Evolutionary conservation across 2,797 vertebrate genomes (phyloP), one percentile per base, ranked within the genome.

Genomic region (Aplochiton taeniatus): DNA sequence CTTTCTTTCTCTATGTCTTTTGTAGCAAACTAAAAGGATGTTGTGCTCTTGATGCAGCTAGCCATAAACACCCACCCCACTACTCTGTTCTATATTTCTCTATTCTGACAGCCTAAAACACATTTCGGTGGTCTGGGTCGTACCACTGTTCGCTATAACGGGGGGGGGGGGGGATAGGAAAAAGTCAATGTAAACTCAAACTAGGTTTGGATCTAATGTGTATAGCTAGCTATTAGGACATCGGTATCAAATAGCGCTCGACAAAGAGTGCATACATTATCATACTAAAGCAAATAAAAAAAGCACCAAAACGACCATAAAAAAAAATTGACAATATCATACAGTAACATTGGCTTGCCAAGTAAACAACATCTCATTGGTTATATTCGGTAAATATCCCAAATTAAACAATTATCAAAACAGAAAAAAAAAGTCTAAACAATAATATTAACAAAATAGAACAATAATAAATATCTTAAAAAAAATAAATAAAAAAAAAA

Each of bases 181-280:
- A 77, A 72, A 76, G 72, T 78, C 81, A 80, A 80, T 88, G 85
- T 85, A 81, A 89, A 87, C 81, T 82, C 72, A 81, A 82, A 42
- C 87, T 87, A 88, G 77, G 58, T 79, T 82, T 79, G 76, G 76
- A 70, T 83, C 87, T 87, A 91, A 79, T 70, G 46, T 84, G 87
- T 83, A 87, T 85, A 77, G 89, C 83, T 85, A 89, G 75, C 88
- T 82, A 89, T 71, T 82, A 65, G 72, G 87, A 91, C 88, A 88
- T 91, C 87, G 84, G 88, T 88, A 89, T 90, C 84, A 91, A 90
- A 91, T 84, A 87, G 82, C 70, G 85, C 89, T 87, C 89, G 84
- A 72, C 84, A 89, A 82, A 87, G 86, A 88, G 87, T 84, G 86
- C 74, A 81, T 84, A 83, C 74, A 58, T 81, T 69, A 75, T 31